phyloP scores from a whole-genome alignment of 2,888 invertebrate species.

The Heliconius erato region DNA sequence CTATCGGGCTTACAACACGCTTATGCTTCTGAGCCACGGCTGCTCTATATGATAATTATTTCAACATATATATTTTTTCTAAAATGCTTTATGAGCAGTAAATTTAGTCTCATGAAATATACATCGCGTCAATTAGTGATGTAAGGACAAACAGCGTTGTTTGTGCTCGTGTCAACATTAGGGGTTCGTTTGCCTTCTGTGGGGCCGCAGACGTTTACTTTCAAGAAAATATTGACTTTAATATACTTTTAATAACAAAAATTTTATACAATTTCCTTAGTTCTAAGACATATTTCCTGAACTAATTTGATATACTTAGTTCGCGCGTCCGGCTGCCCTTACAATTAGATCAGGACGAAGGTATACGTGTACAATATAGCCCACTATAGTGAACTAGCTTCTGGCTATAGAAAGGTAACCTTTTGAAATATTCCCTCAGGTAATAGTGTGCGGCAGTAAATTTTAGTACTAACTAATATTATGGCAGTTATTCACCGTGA shows the following conservation, averaged over 20 bases:
- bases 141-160: conserved; percentile 25
- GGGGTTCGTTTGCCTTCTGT: conserved; percentile 10
- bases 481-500: background rate
- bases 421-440: background rate
- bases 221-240: too few relatives aligned
- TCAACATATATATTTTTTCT: too few relatives aligned
- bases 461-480: conserved; percentile 4
- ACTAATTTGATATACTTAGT: conserved; percentile 31
- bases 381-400: background rate
- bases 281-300: conserved; percentile 17
- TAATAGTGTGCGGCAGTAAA: background rate
- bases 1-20: too few relatives aligned
- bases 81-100: background rate
- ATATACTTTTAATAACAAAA: background rate
- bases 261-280: background rate
- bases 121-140: conserved; percentile 23
- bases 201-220: too few relatives aligned
- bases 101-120: conserved; percentile 27
- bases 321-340: conserved; percentile 30
- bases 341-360: conserved; percentile 35
- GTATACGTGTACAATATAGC: conserved; percentile 6
- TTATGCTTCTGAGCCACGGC: too few relatives aligned
- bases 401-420: background rate
- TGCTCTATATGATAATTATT: too few relatives aligned
- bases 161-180: conserved; percentile 20